Percentiles rank a stretch among this genome's conserved stretches.
Evolutionary conservation across 2,797 vertebrate genomes (phyloP).

Genomic region (Semaprochilodus insignis): DNA sequence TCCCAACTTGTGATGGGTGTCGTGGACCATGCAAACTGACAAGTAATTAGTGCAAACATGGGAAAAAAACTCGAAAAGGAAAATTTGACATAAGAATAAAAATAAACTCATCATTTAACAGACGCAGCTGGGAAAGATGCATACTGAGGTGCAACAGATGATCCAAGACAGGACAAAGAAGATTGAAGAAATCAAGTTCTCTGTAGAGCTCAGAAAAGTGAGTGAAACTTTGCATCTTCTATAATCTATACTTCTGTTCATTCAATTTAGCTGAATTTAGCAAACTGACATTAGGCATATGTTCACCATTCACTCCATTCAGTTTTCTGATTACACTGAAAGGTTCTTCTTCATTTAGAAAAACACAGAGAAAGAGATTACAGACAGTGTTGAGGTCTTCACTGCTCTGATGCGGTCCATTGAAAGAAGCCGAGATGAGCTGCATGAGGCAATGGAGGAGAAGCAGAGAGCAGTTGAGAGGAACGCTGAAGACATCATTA

Average conservation of each 20-base stretch:
- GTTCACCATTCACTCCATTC: neutral
- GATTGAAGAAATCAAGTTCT: neutral
- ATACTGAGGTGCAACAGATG: neutral
- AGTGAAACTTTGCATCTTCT: neutral
- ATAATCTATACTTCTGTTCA: neutral
- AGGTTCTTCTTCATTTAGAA: neutral
- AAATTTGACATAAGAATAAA: neutral
- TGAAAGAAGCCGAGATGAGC: constrained; percentile 23
- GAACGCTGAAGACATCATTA: too few species aligned
- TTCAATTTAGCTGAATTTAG: neutral
- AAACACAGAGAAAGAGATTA: constrained; percentile 6
- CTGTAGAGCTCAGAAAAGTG: constrained; percentile 1
- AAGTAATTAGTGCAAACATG: too few species aligned
- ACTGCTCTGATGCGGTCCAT: constrained; percentile 21
- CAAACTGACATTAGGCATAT: neutral
- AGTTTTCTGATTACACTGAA: neutral
- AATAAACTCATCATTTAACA: neutral
- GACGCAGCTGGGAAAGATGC: neutral
- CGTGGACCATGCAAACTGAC: too few species aligned
- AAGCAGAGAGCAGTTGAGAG: constrained; percentile 2
- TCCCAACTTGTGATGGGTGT: too few species aligned
- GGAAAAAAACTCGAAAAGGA: too few species aligned
- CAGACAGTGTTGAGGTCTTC: constrained; percentile 17
- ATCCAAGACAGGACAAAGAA: constrained; percentile 1
- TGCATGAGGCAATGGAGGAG: neutral